Conservation (phyloP, 2,113 vertebrate genomes). For the Egretta garzetta region DNA sequence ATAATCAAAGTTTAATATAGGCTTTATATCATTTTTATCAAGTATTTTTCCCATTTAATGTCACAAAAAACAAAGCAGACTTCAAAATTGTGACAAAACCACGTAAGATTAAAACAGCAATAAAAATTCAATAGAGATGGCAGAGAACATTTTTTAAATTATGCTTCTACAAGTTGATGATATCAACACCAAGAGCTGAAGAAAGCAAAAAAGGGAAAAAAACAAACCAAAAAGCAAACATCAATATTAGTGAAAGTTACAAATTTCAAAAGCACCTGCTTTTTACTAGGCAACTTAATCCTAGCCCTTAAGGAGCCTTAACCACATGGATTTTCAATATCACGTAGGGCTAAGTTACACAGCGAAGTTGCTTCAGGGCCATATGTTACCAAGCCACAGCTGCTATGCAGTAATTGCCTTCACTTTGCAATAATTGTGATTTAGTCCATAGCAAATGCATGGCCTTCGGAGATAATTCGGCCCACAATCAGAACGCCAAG, state of each 20-base stretch:
- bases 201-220: background rate
- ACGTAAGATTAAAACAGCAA: background rate
- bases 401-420: background rate
- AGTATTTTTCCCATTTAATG: background rate
- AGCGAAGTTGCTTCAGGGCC: background rate
- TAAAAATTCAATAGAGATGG: background rate
- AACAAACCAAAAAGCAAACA: background rate
- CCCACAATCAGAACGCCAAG: background rate
- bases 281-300: background rate
- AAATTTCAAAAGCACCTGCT: background rate
- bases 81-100: background rate
- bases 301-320: background rate
- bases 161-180: background rate
- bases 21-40: background rate
- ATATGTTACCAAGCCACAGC: background rate
- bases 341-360: background rate
- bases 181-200: background rate
- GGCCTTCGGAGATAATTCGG: background rate
- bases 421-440: constrained; percentile 34
- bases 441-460: background rate
- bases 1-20: background rate
- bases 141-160: background rate
- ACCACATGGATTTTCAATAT: constrained; percentile 11
- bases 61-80: background rate
- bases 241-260: background rate